Evolutionary conservation across 1,140 invertebrate genomes (phyloP).

Genomic region (Drosophila kohkoa): DNA sequence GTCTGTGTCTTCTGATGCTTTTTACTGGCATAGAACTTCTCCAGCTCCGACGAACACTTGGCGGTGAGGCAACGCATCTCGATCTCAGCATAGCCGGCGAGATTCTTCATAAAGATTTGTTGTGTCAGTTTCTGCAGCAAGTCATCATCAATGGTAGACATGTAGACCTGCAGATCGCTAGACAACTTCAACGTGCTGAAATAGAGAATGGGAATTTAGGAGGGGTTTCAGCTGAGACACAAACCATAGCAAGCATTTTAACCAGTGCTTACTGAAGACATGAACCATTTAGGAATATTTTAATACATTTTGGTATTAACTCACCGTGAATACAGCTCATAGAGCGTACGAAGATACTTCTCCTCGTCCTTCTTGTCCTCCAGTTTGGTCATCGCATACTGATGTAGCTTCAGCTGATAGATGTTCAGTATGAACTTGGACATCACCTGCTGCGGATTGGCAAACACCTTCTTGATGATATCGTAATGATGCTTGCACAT

Average conservation of each 20-base stretch:
- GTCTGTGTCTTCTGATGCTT: constrained; percentile 97
- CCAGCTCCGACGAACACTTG: constrained; percentile 90
- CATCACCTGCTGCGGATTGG: constrained; percentile 99
- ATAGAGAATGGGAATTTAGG: constrained; percentile 40
- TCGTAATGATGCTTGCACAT: constrained; percentile 95
- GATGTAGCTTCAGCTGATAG: constrained; percentile 96
- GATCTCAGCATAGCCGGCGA: constrained; percentile 89
- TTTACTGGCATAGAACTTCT: constrained; percentile 96
- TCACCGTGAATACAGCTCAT: constrained; percentile 93
- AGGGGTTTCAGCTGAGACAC: too few species aligned
- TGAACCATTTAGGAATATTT: background rate
- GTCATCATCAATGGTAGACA: constrained; percentile 92
- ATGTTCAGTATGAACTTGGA: constrained; percentile 98
- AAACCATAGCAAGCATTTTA: too few species aligned
- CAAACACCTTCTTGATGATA: constrained; percentile 96
- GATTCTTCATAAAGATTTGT: constrained; percentile 93
- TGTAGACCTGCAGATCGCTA: constrained; percentile 89
- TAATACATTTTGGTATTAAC: too few species aligned
- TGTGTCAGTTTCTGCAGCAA: constrained; percentile 93
- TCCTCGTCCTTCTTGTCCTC: constrained; percentile 92
- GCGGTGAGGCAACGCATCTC: constrained; percentile 92
- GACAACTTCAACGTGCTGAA: constrained; percentile 90
- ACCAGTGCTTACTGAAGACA: too few species aligned
- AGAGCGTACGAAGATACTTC: constrained; percentile 94
- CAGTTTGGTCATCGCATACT: constrained; percentile 92